Base-by-base conservation (phyloP, 2,797 vertebrate species). In the Muraenolepis orangiensis region DNA sequence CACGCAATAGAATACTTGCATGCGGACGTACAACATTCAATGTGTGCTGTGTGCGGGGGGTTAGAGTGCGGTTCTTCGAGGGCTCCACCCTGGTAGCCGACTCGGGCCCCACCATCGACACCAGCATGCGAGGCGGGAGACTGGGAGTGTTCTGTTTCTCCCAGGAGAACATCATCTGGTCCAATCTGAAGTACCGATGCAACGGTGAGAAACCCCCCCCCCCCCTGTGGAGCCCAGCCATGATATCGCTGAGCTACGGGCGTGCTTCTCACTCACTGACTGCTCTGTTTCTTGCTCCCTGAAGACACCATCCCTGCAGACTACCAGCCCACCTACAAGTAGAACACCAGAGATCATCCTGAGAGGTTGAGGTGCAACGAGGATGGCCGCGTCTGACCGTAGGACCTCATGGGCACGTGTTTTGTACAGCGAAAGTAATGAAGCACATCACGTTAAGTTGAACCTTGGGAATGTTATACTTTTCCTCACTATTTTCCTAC, bases 91-190 rank as follows among this genome's bases (percentile, higher is more conserved):
- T 98, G 78, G 98, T 99, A 76, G 98, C 98, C 0, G 98, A 99
- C 90, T 97, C 98, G 0, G 95, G 94, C 14, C 94, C 96, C 78
- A 95, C 95, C 30, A 96, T 96, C 70, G 97, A 99, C 88, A 98
- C 95, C 72, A 99, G 96, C 0, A 99, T 99, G 98, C 95, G 98
- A 81, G 98, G 98, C 2, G 98, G 98, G 36, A 93, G 98, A 71
- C 95, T 99, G 31, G 98, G 98, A 0, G 98, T 99, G 84, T 99
- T 99, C 94, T 99, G 98, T 90, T 99, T 99, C 92, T 99, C 97
- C 78, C 98, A 99, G 88, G 98, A 99, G 93, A 99, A 99, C 84
- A 99, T 99, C 73, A 99, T 99, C 90, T 99, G 98, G 98, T 98
- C 98, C 86, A 98, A 99, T 85, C 93, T 99, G 79, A 98, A 96